Conservation (phyloP, 2,888 invertebrate species). For the Apodemia zela region DNA sequence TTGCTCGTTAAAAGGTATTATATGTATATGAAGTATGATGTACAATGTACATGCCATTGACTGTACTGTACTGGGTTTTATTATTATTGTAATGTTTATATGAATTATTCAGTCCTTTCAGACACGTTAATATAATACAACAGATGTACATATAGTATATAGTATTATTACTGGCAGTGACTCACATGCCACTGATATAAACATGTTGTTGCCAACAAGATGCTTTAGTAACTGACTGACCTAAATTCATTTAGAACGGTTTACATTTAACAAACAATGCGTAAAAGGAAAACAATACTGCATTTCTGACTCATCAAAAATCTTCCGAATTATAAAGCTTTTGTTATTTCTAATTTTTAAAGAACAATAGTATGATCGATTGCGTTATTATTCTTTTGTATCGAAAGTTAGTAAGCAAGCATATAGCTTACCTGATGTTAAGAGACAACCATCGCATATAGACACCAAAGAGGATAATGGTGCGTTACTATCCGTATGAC, state of each 20-base stretch:
- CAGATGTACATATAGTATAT: slow-evolving; percentile 9
- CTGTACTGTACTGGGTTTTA: neutral
- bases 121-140: slow-evolving; percentile 5
- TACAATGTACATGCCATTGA: neutral
- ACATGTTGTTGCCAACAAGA: slow-evolving; percentile 25
- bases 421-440: too few relatives aligned
- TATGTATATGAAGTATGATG: neutral
- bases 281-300: neutral
- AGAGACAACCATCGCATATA: too few relatives aligned
- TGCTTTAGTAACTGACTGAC: slow-evolving; percentile 23
- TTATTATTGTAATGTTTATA: slow-evolving; percentile 14
- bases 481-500: too few relatives aligned
- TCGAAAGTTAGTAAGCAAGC: too few relatives aligned
- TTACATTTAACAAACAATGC: slow-evolving; percentile 19
- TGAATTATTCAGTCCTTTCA: slow-evolving; percentile 9
- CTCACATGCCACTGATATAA: slow-evolving; percentile 28
- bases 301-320: slow-evolving; percentile 1
- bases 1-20: neutral
- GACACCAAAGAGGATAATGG: too few relatives aligned
- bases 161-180: slow-evolving; percentile 25
- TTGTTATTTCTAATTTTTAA: neutral
- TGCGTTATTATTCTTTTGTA: neutral
- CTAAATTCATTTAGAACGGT: slow-evolving; percentile 27
- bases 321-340: neutral
- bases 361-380: neutral